A percentile compares a stretch with the other conserved stretches of the same genome.
Evolutionary conservation across 2,113 vertebrate genomes (phyloP).

Genomic region (Calyptomena viridis): DNA sequence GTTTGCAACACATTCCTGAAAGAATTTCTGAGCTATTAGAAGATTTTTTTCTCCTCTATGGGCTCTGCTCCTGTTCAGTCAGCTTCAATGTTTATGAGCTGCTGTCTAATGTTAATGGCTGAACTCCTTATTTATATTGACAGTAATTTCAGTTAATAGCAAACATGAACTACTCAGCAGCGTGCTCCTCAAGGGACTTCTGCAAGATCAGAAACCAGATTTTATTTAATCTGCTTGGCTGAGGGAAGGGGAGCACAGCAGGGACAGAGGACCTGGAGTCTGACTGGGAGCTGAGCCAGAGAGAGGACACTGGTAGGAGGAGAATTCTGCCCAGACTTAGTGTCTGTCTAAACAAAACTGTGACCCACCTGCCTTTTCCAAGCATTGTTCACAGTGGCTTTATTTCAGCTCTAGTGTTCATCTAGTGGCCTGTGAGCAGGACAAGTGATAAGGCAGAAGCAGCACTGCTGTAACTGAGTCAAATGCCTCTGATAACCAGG

Average conservation of each 20-base stretch:
- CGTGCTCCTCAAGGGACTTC: not conserved
- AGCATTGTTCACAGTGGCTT: not conserved
- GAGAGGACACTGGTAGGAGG: not conserved
- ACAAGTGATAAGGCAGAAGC: not conserved
- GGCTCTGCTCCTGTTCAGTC: not conserved
- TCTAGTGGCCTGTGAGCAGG: not conserved
- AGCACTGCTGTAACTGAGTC: not conserved
- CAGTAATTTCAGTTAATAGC: conserved; percentile 53
- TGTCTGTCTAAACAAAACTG: not conserved
- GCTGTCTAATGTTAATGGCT: conserved; percentile 7
- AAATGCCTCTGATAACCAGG: not conserved
- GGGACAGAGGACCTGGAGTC: not conserved
- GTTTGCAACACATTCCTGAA: not conserved
- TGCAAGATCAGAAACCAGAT: not conserved
- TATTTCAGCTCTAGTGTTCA: not conserved
- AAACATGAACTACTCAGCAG: not conserved
- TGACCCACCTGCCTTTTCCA: not conserved
- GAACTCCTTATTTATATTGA: conserved; percentile 30
- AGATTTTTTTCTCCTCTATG: not conserved
- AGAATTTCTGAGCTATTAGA: not conserved
- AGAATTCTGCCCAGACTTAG: not conserved
- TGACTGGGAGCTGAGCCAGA: not conserved
- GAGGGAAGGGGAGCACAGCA: not conserved
- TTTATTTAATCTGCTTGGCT: not conserved
- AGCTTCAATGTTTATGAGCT: not conserved